Evolutionary conservation across 2,797 vertebrate species (phyloP).

Genomic region (Gila robusta): DNA sequence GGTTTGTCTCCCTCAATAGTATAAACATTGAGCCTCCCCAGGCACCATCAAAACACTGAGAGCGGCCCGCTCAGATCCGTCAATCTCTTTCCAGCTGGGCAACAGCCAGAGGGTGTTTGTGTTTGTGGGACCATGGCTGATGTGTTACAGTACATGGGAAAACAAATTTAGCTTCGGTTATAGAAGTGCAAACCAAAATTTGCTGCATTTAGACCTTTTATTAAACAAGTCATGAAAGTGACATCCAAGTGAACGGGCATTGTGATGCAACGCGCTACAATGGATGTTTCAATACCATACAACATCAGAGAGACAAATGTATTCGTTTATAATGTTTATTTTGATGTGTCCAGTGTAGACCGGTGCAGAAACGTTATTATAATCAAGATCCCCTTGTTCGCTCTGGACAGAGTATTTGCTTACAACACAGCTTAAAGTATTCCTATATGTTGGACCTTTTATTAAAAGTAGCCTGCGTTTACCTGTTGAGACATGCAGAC

Average conservation of each 20-base stretch:
- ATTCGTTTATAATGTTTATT: not conserved
- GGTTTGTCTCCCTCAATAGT: not conserved
- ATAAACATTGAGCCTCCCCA: not conserved
- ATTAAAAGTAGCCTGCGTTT: not conserved
- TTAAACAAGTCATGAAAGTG: not conserved
- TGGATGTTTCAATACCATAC: not conserved
- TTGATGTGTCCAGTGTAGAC: not conserved
- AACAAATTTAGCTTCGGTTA: not conserved
- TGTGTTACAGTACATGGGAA: not conserved
- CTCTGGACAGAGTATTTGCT: not conserved
- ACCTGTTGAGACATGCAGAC: not conserved
- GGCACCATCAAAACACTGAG: not conserved
- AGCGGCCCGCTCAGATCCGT: not conserved
- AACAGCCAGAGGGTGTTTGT: not conserved
- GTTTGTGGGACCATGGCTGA: not conserved
- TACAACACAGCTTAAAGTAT: not conserved
- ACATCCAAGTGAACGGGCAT: not conserved
- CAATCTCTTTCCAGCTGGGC: not conserved
- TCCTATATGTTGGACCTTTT: not conserved
- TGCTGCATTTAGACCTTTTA: not conserved
- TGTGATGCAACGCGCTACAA: not conserved
- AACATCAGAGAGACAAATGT: not conserved
- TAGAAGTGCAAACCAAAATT: not conserved
- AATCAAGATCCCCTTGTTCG: not conserved
- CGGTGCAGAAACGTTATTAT: too few relatives aligned